Evolutionary conservation across 2,797 vertebrate genomes (phyloP), one percentile per base, ranked within the genome.

Genomic region (Lateolabrax maculatus): DNA sequence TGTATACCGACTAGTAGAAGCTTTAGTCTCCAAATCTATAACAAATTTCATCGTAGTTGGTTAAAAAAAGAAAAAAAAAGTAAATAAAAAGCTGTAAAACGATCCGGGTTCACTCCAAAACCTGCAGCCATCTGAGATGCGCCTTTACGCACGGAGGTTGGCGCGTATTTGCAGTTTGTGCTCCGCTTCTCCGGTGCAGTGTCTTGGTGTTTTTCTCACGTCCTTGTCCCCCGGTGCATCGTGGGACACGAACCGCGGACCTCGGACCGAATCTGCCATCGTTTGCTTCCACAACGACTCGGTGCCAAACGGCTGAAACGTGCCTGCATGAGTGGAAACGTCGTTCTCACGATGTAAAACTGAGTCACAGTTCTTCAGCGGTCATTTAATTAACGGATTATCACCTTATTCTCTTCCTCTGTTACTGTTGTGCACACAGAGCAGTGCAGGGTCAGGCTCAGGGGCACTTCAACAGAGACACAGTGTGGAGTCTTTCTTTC

Each of bases 121-220:
- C 9, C 11, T 5, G 15, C 37, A n/a, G 9, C 6, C 25, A 29
- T n/a, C 25, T 16, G 0, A 25, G 63, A 51, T 18, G 76, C 79
- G 80, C 56, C 7, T 82, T 87, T 72, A 75, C 75, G 83, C 87
- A 43, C 81, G 13, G 9, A 64, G 55, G 8, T 7, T 10, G n/a
- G 51, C 18, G 61, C 62, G 57, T 27, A 15, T 27, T 46, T 29
- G 2, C 10, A 31, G 62, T 21, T 34, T 9, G 2, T 19, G 8
- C 2, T 5, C 53, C 3, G 49, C 16, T 23, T 37, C 18, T 39
- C 7, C 8, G 3, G 43, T 13, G 39, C 31, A 19, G 1, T n/a
- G 3, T 29, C 25, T 0, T 11, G 4, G 4, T 37, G 46, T 44
- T 58, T 43, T 13, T 13, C 19, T 9, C n/a, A n/a, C 36, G 25